Evolutionary conservation across 1,140 invertebrate species (phyloP).

Genomic region (Bombus haemorrhoidalis): DNA sequence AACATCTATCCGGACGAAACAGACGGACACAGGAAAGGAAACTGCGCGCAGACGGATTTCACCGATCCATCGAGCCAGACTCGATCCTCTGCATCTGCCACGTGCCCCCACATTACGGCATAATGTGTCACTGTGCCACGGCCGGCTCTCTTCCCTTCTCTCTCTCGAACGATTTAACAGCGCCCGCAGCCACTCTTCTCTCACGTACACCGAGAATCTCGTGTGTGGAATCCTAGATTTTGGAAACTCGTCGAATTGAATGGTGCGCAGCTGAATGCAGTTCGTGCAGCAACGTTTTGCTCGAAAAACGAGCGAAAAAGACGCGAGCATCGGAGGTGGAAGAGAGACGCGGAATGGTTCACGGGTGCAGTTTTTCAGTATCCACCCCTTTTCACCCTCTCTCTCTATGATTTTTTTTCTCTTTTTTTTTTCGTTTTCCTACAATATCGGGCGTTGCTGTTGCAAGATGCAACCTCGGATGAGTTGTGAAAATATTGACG

Average conservation of each 20-base stretch:
- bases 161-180: slow-evolving; percentile 62
- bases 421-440: slow-evolving; percentile 51
- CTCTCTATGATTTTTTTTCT: not conserved
- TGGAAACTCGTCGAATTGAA: slow-evolving; percentile 75
- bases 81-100: slow-evolving; percentile 79
- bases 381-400: slow-evolving; percentile 17
- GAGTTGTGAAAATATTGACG: slow-evolving; percentile 72
- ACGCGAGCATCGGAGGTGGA: not conserved
- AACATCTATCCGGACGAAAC: not conserved
- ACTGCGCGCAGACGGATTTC: slow-evolving; percentile 47
- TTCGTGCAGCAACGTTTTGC: slow-evolving; percentile 60
- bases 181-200: slow-evolving; percentile 56
- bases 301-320: not conserved
- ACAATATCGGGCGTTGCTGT: slow-evolving; percentile 50
- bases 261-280: slow-evolving; percentile 76
- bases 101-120: slow-evolving; percentile 79
- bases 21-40: slow-evolving; percentile 28
- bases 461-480: slow-evolving; percentile 75
- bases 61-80: slow-evolving; percentile 52
- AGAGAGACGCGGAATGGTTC: slow-evolving; percentile 25
- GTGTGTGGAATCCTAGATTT: slow-evolving; percentile 77
- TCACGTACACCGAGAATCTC: slow-evolving; percentile 40
- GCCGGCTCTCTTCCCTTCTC: slow-evolving; percentile 25
- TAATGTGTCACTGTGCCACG: slow-evolving; percentile 82
- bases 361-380: slow-evolving; percentile 64